phyloP scores from a whole-genome alignment of 2,888 invertebrate genomes.

The Stomorhina lunata region DNA sequence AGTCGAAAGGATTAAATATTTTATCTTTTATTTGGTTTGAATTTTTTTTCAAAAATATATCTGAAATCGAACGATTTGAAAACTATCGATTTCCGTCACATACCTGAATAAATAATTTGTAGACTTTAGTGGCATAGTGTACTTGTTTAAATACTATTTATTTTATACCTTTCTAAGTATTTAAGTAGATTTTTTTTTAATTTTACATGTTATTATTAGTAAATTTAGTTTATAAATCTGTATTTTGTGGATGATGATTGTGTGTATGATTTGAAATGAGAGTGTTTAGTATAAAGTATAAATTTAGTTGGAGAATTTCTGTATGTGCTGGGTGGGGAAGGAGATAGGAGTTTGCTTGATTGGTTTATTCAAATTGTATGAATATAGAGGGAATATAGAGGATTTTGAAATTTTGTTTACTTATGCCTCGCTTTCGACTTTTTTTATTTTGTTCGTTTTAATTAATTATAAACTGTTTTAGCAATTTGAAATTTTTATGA shows the following conservation, averaged over 20 bases:
- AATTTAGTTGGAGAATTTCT: conserved; percentile 10
- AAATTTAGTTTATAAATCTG: conserved; percentile 5
- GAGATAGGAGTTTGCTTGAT: background rate
- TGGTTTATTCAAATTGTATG: background rate
- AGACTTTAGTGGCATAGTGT: conserved; percentile 37
- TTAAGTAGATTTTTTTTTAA: conserved; percentile 44
- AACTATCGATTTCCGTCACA: too few relatives aligned
- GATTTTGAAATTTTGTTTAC: conserved; percentile 28
- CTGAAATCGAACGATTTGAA: too few relatives aligned
- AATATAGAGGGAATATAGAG: background rate
- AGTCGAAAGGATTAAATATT: too few relatives aligned
- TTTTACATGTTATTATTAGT: conserved; percentile 37
- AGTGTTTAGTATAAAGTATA: conserved; percentile 5
- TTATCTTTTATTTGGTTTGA: too few relatives aligned
- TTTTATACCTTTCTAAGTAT: conserved; percentile 23
- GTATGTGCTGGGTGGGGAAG: conserved; percentile 6
- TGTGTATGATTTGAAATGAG: conserved; percentile 14
- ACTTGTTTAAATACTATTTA: conserved; percentile 10
- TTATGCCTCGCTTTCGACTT: conserved; percentile 58
- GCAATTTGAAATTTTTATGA: conserved; percentile 34
- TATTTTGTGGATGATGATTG: conserved; percentile 9
- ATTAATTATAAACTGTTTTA: conserved; percentile 58
- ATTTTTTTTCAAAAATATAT: too few relatives aligned
- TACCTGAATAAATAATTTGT: conserved; percentile 3
- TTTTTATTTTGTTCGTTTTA: conserved; percentile 17